A percentile compares a stretch with the other conserved stretches of the same genome.
Conservation (phyloP, 2,113 vertebrate genomes). For the Pluvialis apricaria region DNA sequence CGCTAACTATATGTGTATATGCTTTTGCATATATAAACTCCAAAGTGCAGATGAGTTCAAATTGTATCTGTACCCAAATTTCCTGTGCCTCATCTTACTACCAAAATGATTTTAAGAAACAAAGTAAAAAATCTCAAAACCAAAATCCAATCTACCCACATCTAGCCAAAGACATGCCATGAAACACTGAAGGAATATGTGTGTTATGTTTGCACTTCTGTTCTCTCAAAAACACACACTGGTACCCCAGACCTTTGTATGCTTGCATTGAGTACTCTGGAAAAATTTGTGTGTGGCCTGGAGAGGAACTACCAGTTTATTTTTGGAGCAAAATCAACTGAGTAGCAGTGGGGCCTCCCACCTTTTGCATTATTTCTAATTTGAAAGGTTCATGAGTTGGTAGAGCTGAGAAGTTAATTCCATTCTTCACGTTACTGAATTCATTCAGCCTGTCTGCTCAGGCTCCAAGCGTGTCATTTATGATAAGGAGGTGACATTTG, state of each 20-base stretch:
- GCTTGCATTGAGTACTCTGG: background rate
- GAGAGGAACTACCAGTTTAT: background rate
- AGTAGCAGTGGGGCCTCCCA: background rate
- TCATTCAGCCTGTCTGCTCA: background rate
- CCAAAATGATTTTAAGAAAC: background rate
- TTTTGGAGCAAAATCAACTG: background rate
- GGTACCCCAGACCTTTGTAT: background rate
- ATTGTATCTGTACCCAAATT: background rate
- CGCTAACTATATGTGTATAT: background rate
- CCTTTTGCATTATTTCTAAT: background rate
- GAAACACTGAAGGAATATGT: background rate
- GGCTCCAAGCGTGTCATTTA: background rate
- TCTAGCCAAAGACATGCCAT: background rate
- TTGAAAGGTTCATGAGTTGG: background rate
- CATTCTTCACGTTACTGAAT: background rate
- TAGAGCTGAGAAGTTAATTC: slow-evolving; percentile 15
- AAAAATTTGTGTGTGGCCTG: background rate
- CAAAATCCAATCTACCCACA: background rate
- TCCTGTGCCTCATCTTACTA: background rate
- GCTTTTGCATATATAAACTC: background rate
- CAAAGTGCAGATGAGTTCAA: background rate
- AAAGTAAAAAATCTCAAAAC: background rate
- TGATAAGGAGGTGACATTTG: slow-evolving; percentile 4
- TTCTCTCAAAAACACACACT: background rate
- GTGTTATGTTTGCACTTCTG: background rate